Conservation (phyloP, 2,888 invertebrate genomes). For the Andrena dorsata region DNA sequence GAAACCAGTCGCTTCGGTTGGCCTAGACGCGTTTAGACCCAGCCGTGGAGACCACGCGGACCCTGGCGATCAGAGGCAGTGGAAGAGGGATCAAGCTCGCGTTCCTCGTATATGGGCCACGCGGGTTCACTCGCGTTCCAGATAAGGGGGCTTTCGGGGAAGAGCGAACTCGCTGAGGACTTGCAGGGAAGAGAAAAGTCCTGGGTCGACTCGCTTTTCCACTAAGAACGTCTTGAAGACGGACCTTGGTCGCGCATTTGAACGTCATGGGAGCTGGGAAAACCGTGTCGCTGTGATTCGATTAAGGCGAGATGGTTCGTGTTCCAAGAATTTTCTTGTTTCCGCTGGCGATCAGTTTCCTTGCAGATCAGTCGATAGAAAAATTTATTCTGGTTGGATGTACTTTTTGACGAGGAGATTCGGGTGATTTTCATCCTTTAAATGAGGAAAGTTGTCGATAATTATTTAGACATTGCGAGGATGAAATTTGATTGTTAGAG, state of each 20-base stretch:
- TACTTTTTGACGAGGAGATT: background rate
- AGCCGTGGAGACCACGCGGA: conserved; percentile 42
- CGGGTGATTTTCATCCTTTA: too few species aligned
- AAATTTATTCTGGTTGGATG: background rate
- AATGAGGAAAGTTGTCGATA: too few species aligned
- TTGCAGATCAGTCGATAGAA: background rate
- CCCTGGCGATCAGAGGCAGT: conserved; percentile 16
- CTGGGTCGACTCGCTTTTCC: too few species aligned
- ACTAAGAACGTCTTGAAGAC: background rate
- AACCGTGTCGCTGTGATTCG: conserved; percentile 1
- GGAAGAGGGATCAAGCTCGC: conserved; percentile 37
- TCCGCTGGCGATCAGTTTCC: background rate
- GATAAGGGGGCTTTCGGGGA: conserved; percentile 55
- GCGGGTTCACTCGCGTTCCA: conserved; percentile 51
- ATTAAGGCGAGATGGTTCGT: background rate
- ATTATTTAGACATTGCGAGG: too few species aligned
- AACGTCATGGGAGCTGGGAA: background rate
- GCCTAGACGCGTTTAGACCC: conserved; percentile 63
- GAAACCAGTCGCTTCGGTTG: conserved; percentile 58
- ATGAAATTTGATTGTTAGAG: too few species aligned
- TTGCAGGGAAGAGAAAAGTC: background rate
- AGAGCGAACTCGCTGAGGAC: conserved; percentile 16
- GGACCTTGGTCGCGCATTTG: background rate
- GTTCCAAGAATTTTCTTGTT: background rate
- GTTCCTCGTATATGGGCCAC: conserved; percentile 48